phyloP scores from a whole-genome alignment of 2,888 invertebrate genomes.

The Platerodrilus igneus region DNA sequence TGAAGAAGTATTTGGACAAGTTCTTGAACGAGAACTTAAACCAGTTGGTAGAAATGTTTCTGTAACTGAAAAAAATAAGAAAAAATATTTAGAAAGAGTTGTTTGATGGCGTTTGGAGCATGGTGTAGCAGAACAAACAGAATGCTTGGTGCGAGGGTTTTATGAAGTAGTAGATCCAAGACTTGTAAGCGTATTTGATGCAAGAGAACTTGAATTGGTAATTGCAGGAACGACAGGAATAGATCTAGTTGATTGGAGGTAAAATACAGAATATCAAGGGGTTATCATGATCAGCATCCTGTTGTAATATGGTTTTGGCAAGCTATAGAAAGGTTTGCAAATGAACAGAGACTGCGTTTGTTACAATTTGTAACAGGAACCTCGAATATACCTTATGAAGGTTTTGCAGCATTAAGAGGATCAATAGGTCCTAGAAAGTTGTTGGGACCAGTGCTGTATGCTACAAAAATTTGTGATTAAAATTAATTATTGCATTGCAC shows the following conservation, averaged over 20 bases:
- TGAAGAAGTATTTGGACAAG: slow-evolving; percentile 90
- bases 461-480: too few species aligned
- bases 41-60: slow-evolving; percentile 86
- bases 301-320: slow-evolving; percentile 98
- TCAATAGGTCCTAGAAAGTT: slow-evolving; percentile 93
- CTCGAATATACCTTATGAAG: slow-evolving; percentile 96
- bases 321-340: slow-evolving; percentile 90
- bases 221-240: slow-evolving; percentile 97
- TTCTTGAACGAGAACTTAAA: slow-evolving; percentile 88
- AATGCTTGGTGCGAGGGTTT: slow-evolving; percentile 88
- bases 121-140: slow-evolving; percentile 91
- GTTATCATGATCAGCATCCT: slow-evolving; percentile 91
- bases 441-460: too few species aligned
- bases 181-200: slow-evolving; percentile 92
- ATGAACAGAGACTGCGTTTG: slow-evolving; percentile 87
- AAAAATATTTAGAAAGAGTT: slow-evolving; percentile 91
- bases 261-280: slow-evolving; percentile 92
- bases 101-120: slow-evolving; percentile 91
- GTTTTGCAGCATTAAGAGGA: slow-evolving; percentile 90
- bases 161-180: slow-evolving; percentile 95
- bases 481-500: too few species aligned
- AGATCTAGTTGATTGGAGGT: slow-evolving; percentile 91
- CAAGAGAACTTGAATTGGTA: slow-evolving; percentile 92
- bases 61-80: slow-evolving; percentile 94
- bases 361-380: slow-evolving; percentile 98